These are phyloP conservation scores for Boleophthalmus pectinirostris DNA, from an alignment of 2,113 vertebrate species.

Conservation along the genomic window DNA sequence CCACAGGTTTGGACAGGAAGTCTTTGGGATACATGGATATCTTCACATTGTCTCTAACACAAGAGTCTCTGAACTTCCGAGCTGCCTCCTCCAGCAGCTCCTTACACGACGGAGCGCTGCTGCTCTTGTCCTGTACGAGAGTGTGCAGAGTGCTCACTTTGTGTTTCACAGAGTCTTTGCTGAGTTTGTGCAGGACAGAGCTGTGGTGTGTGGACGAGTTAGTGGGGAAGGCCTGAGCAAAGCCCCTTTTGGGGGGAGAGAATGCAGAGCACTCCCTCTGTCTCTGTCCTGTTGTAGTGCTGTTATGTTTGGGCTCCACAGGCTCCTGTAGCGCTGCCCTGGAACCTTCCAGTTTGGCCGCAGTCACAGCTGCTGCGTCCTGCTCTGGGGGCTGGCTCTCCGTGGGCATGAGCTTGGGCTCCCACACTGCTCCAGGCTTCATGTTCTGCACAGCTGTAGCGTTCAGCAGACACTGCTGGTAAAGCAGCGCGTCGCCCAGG, in stretches of 20 bases:
- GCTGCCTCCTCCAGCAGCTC: conserved; percentile 86
- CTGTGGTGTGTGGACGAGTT: conserved; percentile 60
- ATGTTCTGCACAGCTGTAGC: conserved; percentile 86
- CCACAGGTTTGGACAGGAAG: conserved; percentile 80
- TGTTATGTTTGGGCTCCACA: conserved; percentile 48
- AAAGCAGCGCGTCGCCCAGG: conserved; percentile 87
- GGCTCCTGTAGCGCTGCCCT: conserved; percentile 61
- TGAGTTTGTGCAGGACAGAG: conserved; percentile 81
- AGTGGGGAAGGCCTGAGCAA: conserved; percentile 78
- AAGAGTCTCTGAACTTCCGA: conserved; percentile 84
- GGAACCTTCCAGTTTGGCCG: conserved; percentile 81
- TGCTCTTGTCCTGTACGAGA: conserved; percentile 83
- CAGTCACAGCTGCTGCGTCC: conserved; percentile 48
- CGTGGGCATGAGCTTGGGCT: conserved; percentile 76
- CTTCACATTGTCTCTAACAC: conserved; percentile 80
- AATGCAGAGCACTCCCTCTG: conserved; percentile 89
- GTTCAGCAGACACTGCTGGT: conserved; percentile 92
- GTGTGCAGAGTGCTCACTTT: conserved; percentile 88
- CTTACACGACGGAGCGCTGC: conserved; percentile 80
- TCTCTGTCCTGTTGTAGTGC: conserved; percentile 69
- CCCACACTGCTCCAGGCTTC: conserved; percentile 86
- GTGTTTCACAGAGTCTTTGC: conserved; percentile 82
- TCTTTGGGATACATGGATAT: conserved; percentile 82
- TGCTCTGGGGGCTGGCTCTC: conserved; percentile 78
- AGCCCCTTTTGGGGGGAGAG: conserved; percentile 86